Conservation (phyloP, 1,140 invertebrate genomes). For the Amyelois transitella region DNA sequence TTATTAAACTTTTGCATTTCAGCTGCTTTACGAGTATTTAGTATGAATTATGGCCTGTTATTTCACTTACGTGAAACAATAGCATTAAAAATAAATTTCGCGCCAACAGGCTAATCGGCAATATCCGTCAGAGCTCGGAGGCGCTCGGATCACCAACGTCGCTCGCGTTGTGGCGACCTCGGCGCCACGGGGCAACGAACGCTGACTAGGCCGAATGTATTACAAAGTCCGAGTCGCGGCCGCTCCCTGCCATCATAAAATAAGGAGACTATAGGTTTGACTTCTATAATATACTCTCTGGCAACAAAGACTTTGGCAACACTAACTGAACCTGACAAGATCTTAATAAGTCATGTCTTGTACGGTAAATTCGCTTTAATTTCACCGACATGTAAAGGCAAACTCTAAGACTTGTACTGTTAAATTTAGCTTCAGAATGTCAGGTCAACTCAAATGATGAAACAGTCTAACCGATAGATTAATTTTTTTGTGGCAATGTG, state of each 20-base stretch:
- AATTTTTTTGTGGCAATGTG: too few relatives aligned
- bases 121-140: conserved; percentile 30
- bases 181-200: conserved; percentile 60
- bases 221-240: conserved; percentile 67
- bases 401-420: too few relatives aligned
- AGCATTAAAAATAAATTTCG: too few relatives aligned
- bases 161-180: conserved; percentile 51
- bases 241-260: conserved; percentile 51
- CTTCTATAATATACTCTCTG: neutral
- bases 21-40: neutral
- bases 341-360: too few relatives aligned
- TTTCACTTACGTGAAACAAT: neutral
- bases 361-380: too few relatives aligned
- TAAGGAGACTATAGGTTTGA: neutral
- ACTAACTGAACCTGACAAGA: neutral
- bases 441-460: too few relatives aligned
- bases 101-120: conserved; percentile 26
- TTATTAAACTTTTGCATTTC: too few relatives aligned
- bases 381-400: too few relatives aligned
- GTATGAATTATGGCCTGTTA: neutral
- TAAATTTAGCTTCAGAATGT: too few relatives aligned
- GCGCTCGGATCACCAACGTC: conserved; percentile 25
- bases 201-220: conserved; percentile 72
- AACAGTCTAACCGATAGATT: too few relatives aligned
- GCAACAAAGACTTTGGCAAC: neutral